Percentiles rank a stretch among this genome's conserved stretches.
phyloP scores from a whole-genome alignment of 2,888 invertebrate species.

The Brachypterus glaber region DNA sequence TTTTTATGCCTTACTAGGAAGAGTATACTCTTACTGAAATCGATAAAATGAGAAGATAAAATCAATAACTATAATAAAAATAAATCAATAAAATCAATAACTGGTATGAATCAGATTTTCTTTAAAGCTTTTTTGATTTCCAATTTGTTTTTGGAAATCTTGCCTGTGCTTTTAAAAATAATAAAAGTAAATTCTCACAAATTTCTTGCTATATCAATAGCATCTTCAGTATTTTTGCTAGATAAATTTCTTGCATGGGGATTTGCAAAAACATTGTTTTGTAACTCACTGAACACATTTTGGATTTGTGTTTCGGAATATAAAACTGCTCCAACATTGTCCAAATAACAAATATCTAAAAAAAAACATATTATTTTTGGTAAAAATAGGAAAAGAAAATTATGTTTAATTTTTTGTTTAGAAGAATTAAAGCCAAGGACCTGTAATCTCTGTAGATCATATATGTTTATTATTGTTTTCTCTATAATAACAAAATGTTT shows the following conservation, averaged over 20 bases:
- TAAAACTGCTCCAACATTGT: slow-evolving; percentile 80
- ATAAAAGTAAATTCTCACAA: slow-evolving; percentile 43
- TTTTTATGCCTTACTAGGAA: too few relatives aligned
- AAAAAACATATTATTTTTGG: slow-evolving; percentile 15
- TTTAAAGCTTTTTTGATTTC: not conserved
- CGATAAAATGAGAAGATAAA: too few relatives aligned
- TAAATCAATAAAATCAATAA: too few relatives aligned
- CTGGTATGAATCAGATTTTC: too few relatives aligned
- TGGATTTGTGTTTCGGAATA: slow-evolving; percentile 69
- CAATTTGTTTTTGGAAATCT: not conserved
- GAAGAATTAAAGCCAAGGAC: too few relatives aligned
- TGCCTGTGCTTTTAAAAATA: not conserved
- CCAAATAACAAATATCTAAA: slow-evolving; percentile 68
- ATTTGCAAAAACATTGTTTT: slow-evolving; percentile 73
- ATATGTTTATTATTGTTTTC: too few relatives aligned
- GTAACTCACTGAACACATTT: slow-evolving; percentile 54
- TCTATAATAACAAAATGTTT: too few relatives aligned
- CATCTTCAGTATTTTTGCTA: slow-evolving; percentile 71
- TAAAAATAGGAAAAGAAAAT: slow-evolving; percentile 1
- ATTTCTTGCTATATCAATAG: slow-evolving; percentile 73
- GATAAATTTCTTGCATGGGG: slow-evolving; percentile 71
- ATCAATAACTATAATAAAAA: too few relatives aligned
- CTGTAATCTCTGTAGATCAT: too few relatives aligned
- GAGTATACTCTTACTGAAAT: too few relatives aligned
- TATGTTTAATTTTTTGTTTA: too few relatives aligned